Conservation (phyloP, 2,113 vertebrate species). For the Pangasianodon gigas region DNA sequence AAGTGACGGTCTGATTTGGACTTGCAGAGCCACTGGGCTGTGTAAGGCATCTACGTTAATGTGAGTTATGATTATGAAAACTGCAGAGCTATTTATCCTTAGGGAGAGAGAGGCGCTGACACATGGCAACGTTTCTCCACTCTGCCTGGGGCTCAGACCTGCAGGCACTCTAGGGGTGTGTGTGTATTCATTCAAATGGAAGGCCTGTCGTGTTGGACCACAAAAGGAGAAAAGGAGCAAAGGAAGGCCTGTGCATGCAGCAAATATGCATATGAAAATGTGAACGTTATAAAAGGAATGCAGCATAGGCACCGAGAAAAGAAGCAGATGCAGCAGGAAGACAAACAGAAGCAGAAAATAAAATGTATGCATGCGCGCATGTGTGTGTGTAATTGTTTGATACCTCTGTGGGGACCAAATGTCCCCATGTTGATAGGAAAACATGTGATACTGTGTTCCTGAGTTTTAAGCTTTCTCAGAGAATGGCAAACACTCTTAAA, state of each 20-base stretch:
- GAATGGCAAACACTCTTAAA: background rate
- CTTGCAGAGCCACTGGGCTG: background rate
- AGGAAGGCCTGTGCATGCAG: background rate
- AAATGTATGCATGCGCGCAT: background rate
- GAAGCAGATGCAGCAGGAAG: constrained; percentile 37
- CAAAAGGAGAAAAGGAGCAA: constrained; percentile 18
- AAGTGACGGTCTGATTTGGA: background rate
- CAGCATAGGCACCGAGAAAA: constrained; percentile 13
- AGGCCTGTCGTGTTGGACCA: background rate
- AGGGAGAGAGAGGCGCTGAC: background rate
- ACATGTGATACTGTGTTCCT: background rate
- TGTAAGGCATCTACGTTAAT: constrained; percentile 27
- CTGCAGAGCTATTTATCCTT: constrained; percentile 31
- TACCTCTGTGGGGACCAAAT: background rate
- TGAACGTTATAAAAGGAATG: constrained; percentile 23
- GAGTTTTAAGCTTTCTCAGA: background rate
- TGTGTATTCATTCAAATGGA: background rate
- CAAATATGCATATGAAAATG: constrained; percentile 30
- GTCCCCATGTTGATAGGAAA: background rate
- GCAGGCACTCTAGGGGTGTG: background rate
- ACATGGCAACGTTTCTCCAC: background rate
- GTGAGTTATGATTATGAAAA: constrained; percentile 44
- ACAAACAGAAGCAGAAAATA: constrained; percentile 27
- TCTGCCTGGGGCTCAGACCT: constrained; percentile 2
- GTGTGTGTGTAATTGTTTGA: background rate